Evolutionary conservation across 2,888 invertebrate genomes (phyloP).

Genomic region (Eupeodes luniger): DNA sequence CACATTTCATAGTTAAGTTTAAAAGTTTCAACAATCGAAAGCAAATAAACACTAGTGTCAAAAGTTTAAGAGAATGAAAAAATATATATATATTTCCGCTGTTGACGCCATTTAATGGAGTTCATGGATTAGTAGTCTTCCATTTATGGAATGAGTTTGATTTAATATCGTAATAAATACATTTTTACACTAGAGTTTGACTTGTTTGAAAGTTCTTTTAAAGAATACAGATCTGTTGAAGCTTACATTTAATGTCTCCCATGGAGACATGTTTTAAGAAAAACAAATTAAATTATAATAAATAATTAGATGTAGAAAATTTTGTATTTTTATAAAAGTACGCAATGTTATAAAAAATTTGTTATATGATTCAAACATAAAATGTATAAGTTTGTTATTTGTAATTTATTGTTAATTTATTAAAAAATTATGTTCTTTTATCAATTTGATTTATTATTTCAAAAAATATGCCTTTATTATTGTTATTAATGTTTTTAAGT

Average conservation of each 20-base stretch:
- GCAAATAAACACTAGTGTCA: neutral
- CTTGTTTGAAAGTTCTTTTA: neutral
- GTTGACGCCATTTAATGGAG: neutral
- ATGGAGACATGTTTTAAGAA: constrained; percentile 65
- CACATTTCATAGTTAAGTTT: constrained; percentile 23
- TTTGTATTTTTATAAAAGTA: constrained; percentile 74
- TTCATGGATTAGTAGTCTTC: too few relatives aligned
- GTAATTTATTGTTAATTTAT: constrained; percentile 5
- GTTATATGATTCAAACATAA: neutral
- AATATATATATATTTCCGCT: too few relatives aligned
- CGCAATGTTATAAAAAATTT: constrained; percentile 46
- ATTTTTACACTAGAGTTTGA: neutral
- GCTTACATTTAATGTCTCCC: constrained; percentile 62
- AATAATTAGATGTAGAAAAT: constrained; percentile 48
- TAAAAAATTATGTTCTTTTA: neutral
- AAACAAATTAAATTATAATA: constrained; percentile 6
- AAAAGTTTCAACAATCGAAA: constrained; percentile 14
- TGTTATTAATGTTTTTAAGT: neutral
- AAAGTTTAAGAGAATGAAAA: neutral
- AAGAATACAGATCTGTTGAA: neutral
- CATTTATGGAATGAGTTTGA: too few relatives aligned
- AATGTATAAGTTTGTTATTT: neutral
- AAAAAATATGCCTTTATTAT: neutral
- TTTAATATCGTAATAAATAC: too few relatives aligned
- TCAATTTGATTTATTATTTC: neutral